phyloP scores from a whole-genome alignment of 2,888 invertebrate genomes.

The Hyposoter dolosus region DNA sequence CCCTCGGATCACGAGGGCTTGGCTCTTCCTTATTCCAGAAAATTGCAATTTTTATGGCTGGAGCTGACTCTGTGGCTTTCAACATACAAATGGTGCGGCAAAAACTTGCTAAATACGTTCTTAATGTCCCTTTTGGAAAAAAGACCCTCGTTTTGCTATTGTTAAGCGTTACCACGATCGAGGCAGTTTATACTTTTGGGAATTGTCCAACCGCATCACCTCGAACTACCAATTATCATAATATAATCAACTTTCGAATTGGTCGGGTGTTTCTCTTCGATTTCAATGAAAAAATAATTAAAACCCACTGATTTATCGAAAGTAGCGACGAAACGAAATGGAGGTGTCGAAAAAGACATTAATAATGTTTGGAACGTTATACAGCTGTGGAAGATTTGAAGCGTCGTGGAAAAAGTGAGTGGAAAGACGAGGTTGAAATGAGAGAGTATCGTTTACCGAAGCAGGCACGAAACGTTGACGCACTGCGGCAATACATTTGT shows the following conservation, averaged over 20 bases:
- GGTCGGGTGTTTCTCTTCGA: neutral
- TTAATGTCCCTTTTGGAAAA: conserved; percentile 73
- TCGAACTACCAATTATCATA: neutral
- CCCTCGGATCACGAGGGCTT: conserved; percentile 8
- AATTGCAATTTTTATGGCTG: conserved; percentile 76
- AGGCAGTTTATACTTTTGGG: neutral
- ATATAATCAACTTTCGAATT: neutral
- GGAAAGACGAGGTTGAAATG: conserved; percentile 5
- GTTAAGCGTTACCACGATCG: neutral
- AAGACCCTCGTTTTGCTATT: conserved; percentile 34
- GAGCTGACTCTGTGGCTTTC: neutral
- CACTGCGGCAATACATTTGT: neutral
- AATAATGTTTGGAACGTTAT: neutral
- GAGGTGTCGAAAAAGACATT: neutral
- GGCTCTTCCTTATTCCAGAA: conserved; percentile 60
- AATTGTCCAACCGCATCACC: neutral
- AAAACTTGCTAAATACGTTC: conserved; percentile 79
- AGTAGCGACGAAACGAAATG: neutral
- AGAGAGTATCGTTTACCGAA: conserved; percentile 67
- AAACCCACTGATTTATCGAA: neutral
- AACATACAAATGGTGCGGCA: conserved; percentile 63
- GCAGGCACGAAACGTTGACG: neutral
- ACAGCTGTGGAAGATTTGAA: conserved; percentile 26
- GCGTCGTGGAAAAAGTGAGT: neutral
- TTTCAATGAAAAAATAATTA: neutral